These are phyloP conservation scores for Lithobius niger DNA, from an alignment of 1,140 invertebrate species.

Conservation along the genomic window DNA sequence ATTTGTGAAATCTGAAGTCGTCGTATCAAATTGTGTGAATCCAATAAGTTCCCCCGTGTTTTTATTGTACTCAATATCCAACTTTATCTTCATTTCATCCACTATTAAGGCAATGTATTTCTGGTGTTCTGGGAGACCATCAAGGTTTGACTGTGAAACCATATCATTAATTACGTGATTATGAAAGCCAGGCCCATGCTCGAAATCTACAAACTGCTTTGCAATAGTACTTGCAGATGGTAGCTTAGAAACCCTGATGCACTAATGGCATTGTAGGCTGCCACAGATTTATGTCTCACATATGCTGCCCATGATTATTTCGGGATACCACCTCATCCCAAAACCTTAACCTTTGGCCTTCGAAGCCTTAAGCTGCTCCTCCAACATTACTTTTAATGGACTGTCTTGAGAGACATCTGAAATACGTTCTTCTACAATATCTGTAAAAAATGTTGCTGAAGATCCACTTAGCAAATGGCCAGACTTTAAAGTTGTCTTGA, in stretches of 20 bases:
- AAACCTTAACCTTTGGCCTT: not conserved
- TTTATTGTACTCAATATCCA: not conserved
- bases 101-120: not conserved
- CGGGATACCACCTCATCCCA: not conserved
- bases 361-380: not conserved
- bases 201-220: not conserved
- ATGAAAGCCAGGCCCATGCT: conserved; percentile 3
- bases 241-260: conserved; percentile 1
- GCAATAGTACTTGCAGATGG: not conserved
- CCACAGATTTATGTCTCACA: no score
- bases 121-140: not conserved
- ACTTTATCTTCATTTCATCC: not conserved
- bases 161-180: not conserved
- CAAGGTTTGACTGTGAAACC: not conserved
- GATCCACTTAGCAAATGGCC: not conserved
- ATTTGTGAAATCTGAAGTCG: not conserved
- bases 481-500: not conserved
- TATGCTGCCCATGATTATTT: no score
- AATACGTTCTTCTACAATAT: not conserved
- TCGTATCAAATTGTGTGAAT: conserved; percentile 3
- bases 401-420: not conserved
- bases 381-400: not conserved
- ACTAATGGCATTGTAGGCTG: no score
- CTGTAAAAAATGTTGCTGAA: not conserved
- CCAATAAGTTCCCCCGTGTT: not conserved